phyloP scores from a whole-genome alignment of 2,113 vertebrate genomes.

The Platichthys flesus region DNA sequence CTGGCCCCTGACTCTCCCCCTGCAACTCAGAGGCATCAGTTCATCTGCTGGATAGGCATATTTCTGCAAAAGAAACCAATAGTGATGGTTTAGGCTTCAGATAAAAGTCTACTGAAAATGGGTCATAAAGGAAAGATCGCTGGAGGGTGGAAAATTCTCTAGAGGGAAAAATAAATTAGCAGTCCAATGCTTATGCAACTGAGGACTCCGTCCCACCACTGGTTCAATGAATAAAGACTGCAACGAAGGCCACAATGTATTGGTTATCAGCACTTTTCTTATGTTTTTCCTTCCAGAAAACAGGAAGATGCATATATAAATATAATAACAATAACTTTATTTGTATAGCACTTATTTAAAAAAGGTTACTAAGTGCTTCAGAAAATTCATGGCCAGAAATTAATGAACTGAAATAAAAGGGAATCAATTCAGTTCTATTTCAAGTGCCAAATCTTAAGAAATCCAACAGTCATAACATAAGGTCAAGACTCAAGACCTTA shows the following conservation, averaged over 20 bases:
- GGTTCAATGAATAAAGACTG: too few species aligned
- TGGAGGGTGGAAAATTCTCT: not conserved
- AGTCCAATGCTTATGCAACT: not conserved
- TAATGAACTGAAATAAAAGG: too few species aligned
- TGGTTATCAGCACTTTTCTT: not conserved
- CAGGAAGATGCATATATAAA: constrained; percentile 8
- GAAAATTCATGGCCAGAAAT: too few species aligned
- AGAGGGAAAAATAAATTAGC: not conserved
- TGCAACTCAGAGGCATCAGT: constrained; percentile 87
- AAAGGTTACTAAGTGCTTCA: too few species aligned
- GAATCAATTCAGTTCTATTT: too few species aligned
- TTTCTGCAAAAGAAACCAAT: constrained; percentile 73
- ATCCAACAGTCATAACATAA: too few species aligned
- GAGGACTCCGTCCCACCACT: too few species aligned
- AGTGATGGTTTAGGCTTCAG: not conserved
- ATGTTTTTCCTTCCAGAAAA: not conserved
- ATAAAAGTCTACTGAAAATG: not conserved
- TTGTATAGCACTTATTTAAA: too few species aligned
- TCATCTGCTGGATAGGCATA: constrained; percentile 86
- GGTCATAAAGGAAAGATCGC: not conserved
- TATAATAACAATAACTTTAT: not conserved
- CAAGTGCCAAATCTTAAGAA: too few species aligned
- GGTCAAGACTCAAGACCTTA: too few species aligned
- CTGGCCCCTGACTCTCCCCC: constrained; percentile 83
- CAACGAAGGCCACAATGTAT: too few species aligned